These are phyloP conservation scores for Epinephelus lanceolatus DNA, from an alignment of 2,113 vertebrate species.

Conservation along the genomic window DNA sequence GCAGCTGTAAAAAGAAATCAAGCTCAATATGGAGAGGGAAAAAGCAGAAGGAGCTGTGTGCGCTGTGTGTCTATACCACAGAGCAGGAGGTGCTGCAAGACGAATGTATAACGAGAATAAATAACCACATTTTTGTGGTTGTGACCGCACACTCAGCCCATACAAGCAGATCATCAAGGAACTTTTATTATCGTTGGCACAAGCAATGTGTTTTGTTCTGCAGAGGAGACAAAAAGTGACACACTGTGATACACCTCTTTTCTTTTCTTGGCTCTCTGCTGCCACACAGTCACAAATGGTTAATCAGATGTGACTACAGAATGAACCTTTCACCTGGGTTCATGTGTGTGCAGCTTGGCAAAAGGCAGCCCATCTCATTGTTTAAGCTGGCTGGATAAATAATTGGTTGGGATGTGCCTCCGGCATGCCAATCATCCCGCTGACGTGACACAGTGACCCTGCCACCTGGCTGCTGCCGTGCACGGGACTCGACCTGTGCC, in stretches of 20 bases:
- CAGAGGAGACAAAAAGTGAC: neutral
- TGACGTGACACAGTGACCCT: slow-evolving; percentile 23
- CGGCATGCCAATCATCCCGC: slow-evolving; percentile 10
- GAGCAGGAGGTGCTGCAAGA: slow-evolving; percentile 6
- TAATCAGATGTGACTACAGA: neutral
- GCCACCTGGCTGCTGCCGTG: slow-evolving; percentile 42
- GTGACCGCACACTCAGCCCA: neutral
- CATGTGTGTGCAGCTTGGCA: slow-evolving; percentile 3
- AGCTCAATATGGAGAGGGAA: neutral
- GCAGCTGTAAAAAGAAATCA: slow-evolving; percentile 22
- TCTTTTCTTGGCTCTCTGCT: neutral
- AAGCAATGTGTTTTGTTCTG: neutral
- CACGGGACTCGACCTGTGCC: slow-evolving; percentile 4
- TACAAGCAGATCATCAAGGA: neutral
- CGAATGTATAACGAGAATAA: neutral
- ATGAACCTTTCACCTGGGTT: neutral
- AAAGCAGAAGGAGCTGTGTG: neutral
- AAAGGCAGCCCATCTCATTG: neutral
- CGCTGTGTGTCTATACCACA: neutral
- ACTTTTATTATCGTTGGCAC: neutral
- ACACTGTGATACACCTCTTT: neutral
- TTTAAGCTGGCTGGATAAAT: slow-evolving; percentile 6
- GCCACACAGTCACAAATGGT: neutral
- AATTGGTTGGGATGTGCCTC: slow-evolving; percentile 2
- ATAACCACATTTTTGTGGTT: neutral